Base-by-base conservation (phyloP, 2,113 vertebrate species). In the Anser cygnoides region DNA sequence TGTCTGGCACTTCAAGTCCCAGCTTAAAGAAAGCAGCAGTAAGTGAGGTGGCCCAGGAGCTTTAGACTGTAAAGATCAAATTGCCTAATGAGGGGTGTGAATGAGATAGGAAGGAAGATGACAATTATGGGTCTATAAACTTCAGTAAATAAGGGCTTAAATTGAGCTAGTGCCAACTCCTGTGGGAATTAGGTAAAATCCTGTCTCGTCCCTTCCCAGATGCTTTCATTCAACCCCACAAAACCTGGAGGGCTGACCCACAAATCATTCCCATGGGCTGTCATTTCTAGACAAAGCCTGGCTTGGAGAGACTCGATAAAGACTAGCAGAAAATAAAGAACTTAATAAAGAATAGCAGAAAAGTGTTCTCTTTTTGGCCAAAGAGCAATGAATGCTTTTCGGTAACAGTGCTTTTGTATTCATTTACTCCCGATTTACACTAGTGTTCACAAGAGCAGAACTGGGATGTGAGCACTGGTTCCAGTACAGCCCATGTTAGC, bases 321-420 rank as follows among this genome's bases (percentile, higher is more conserved):
- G 35, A 65, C 39, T 5, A 50, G 6, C 8, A 80, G 37, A 82
- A 93, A 80, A 63, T 39, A 39, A 39, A 39, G 39, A 39, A 54
- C 2, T 66, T 10, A 71, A 4, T 43, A 33, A 90, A 83, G 35
- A 65, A 39, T 5, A 50, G 6, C 8, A 80, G 37, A 82, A 93
- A 83, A 63, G 2, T 12, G 11, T 71, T 62, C n/a, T 61, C 17
- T 8, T 50, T 90, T 80, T 46, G 50, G n/a, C 21, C 59, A 79
- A 62, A 82, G 49, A 66, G 21, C 49, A 58, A 87, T n/a, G 33
- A 26, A 29, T 63, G 8, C 26, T 93, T 90, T 94, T 94, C 43
- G 81, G 46, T 67, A 71, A 29, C 19, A 44, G 17, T 75, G 61
- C 8, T 91, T 92, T 82, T 35, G 21, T 65, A 23, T 18, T 89